phyloP scores from a whole-genome alignment of 2,888 invertebrate genomes.

The Tenthredo distinguenda region DNA sequence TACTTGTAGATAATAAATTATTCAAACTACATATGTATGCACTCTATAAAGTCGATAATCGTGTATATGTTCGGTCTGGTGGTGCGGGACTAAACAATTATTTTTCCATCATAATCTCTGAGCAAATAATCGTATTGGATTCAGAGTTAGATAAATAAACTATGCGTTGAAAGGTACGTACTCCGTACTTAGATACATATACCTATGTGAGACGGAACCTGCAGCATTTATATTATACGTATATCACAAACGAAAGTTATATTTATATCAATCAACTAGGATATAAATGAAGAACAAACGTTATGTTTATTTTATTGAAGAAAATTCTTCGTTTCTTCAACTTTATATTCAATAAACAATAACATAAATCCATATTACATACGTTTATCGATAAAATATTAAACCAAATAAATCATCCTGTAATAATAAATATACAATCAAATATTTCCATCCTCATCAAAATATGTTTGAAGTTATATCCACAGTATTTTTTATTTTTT shows the following conservation, averaged over 20 bases:
- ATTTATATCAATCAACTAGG: conserved; percentile 74
- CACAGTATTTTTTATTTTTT: neutral
- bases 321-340: conserved; percentile 62
- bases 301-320: conserved; percentile 69
- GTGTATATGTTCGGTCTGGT: conserved; percentile 7
- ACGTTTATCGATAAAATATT: conserved; percentile 43
- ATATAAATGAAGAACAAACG: conserved; percentile 65
- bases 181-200: neutral
- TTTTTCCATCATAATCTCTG: conserved; percentile 8
- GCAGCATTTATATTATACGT: conserved; percentile 22
- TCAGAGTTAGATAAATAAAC: neutral
- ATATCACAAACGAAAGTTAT: conserved; percentile 69
- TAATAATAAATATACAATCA: neutral
- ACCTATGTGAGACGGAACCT: neutral
- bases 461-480: neutral
- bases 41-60: neutral
- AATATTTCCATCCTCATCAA: neutral
- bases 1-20: neutral
- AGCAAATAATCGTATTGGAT: neutral
- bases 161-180: neutral
- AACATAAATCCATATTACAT: conserved; percentile 57
- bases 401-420: conserved; percentile 44
- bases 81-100: neutral
- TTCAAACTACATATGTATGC: neutral
- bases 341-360: conserved; percentile 66